A percentile compares a stretch with the other conserved stretches of the same genome.
phyloP scores from a whole-genome alignment of 2,797 vertebrate genomes.

The Sebastolobus alascanus region DNA sequence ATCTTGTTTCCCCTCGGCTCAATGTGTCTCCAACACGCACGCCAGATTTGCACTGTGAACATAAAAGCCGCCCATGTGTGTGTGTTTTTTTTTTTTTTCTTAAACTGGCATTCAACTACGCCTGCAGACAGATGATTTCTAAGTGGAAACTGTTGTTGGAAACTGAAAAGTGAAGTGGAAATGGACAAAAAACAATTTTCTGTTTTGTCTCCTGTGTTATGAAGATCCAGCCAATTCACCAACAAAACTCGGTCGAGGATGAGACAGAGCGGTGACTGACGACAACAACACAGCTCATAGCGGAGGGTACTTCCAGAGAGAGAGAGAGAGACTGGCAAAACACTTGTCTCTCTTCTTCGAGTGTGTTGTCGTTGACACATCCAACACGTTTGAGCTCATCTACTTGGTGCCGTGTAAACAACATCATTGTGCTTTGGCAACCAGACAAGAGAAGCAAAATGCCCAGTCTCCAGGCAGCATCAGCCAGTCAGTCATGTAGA shows the following conservation, averaged over 20 bases:
- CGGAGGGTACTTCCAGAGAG: neutral
- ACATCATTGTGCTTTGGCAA: slow-evolving; percentile 53
- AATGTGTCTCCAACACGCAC: neutral
- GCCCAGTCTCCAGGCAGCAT: slow-evolving; percentile 9
- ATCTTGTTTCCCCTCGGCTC: neutral
- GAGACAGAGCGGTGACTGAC: neutral
- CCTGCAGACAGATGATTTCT: slow-evolving; percentile 26
- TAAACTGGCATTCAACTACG: slow-evolving; percentile 19
- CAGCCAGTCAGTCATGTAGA: slow-evolving; percentile 11
- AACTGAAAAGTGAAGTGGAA: slow-evolving; percentile 1
- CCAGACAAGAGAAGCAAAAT: slow-evolving; percentile 7
- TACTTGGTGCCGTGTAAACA: slow-evolving; percentile 45
- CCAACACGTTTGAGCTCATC: slow-evolving; percentile 48
- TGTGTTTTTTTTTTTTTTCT: slow-evolving; percentile 1
- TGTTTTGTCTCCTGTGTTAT: neutral
- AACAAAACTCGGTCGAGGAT: neutral
- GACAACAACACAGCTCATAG: neutral
- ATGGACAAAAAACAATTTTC: neutral
- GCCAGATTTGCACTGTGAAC: slow-evolving; percentile 5
- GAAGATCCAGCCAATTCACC: neutral
- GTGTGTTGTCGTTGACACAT: slow-evolving; percentile 15
- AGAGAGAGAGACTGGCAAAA: neutral
- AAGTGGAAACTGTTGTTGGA: slow-evolving; percentile 43
- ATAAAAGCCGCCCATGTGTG: neutral
- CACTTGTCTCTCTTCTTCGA: neutral